Conservation (phyloP, 2,797 vertebrate genomes). For the Notolabrus celidotus region DNA sequence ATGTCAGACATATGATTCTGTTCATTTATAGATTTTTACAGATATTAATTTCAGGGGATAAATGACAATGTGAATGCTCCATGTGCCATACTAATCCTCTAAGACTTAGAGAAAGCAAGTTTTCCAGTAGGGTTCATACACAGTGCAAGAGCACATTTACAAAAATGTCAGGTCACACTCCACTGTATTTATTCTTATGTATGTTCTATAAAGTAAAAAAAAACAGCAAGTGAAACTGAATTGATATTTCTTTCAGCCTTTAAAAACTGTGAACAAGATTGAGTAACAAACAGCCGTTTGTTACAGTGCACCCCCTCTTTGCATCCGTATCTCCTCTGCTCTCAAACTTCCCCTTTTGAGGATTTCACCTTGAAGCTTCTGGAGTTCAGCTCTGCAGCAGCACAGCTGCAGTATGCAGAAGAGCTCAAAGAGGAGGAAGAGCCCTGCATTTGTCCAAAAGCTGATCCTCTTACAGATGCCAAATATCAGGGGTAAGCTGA, state of each 20-base stretch:
- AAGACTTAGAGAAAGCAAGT: not conserved
- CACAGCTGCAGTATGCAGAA: conserved; percentile 37
- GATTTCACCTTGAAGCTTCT: conserved; percentile 49
- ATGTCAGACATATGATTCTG: conserved; percentile 27
- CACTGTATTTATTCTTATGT: conserved; percentile 3
- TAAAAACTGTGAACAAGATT: conserved; percentile 3
- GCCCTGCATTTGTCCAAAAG: conserved; percentile 40
- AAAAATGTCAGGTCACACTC: conserved; percentile 9
- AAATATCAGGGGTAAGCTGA: conserved; percentile 52
- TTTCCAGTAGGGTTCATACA: conserved; percentile 37
- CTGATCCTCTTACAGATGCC: conserved; percentile 66
- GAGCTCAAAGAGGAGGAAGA: conserved; percentile 53
- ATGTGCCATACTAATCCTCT: conserved; percentile 16
- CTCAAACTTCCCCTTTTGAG: conserved; percentile 47
- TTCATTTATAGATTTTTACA: conserved; percentile 18
- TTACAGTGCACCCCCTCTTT: conserved; percentile 19
- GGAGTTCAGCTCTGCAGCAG: conserved; percentile 51
- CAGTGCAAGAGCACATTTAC: conserved; percentile 31
- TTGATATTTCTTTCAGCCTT: conserved; percentile 17
- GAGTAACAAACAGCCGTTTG: conserved; percentile 49
- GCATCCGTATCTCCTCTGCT: conserved; percentile 19
- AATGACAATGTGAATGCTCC: conserved; percentile 7
- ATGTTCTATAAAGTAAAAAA: conserved; percentile 19
- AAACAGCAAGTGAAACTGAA: conserved; percentile 4
- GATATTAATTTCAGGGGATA: conserved; percentile 15